Conservation (phyloP, 2,113 vertebrate species). For the Pyrgilauda ruficollis region DNA sequence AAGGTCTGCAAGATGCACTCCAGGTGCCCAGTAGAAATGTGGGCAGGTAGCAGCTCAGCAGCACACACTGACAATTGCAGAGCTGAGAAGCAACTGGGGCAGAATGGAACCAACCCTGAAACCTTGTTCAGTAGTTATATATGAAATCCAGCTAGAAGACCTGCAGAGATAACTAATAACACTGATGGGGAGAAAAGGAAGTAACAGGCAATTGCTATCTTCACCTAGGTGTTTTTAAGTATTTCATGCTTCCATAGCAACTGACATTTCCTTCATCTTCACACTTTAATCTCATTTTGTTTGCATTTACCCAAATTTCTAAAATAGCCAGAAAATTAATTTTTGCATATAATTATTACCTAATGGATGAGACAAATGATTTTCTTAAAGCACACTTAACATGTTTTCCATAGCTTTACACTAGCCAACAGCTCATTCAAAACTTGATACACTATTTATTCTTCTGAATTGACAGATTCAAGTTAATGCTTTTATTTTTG, state of each 20-base stretch:
- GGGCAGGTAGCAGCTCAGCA: not conserved
- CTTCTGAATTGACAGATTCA: not conserved
- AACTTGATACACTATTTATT: not conserved
- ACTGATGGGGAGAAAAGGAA: not conserved
- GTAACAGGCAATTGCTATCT: not conserved
- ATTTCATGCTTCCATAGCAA: not conserved
- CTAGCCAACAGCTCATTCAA: not conserved
- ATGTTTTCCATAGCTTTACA: not conserved
- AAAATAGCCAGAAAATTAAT: not conserved
- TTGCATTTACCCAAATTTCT: not conserved
- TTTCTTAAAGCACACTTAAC: not conserved
- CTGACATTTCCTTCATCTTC: not conserved
- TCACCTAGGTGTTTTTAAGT: accelerated
- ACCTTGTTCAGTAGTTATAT: not conserved
- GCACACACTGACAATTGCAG: not conserved
- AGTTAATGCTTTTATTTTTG: not conserved
- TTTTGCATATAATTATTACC: not conserved
- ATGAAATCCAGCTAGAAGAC: not conserved
- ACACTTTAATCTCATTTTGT: not conserved
- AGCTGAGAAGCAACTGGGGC: not conserved
- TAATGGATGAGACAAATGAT: not conserved
- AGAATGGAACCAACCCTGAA: not conserved
- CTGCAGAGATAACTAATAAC: not conserved
- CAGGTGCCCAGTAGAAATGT: not conserved
- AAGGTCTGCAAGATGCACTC: not conserved